Percentiles rank a stretch among this genome's conserved stretches.
phyloP scores from a whole-genome alignment of 1,140 invertebrate genomes.

The Gonatopus flavifemur region DNA sequence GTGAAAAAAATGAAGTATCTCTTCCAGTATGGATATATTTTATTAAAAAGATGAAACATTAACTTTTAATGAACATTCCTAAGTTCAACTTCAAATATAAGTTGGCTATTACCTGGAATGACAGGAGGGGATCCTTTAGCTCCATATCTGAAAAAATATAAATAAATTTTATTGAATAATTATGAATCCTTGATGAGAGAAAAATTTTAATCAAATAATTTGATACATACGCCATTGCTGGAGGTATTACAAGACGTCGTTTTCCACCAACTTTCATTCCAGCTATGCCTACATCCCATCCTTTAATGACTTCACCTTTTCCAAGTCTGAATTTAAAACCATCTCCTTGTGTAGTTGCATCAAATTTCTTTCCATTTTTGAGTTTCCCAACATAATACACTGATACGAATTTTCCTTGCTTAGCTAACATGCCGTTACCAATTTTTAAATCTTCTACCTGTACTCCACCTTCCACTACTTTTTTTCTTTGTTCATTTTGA shows the following conservation, averaged over 20 bases:
- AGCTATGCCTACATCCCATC: constrained; percentile 84
- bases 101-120: constrained; percentile 81
- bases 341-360: constrained; percentile 69
- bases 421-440: constrained; percentile 76
- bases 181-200: neutral
- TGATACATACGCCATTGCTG: constrained; percentile 79
- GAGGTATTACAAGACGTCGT: constrained; percentile 79
- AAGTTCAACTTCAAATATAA: constrained; percentile 87
- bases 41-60: neutral
- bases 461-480: constrained; percentile 72
- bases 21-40: no score
- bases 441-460: constrained; percentile 75
- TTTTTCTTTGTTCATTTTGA: constrained; percentile 58
- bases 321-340: constrained; percentile 87
- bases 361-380: constrained; percentile 82
- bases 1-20: constrained; percentile 5
- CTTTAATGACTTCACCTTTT: constrained; percentile 84
- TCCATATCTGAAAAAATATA: constrained; percentile 71
- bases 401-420: constrained; percentile 72
- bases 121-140: constrained; percentile 75
- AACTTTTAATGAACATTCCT: constrained; percentile 72
- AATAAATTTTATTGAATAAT: constrained; percentile 1
- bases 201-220: constrained; percentile 16
- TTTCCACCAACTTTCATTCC: constrained; percentile 95
- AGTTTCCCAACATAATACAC: constrained; percentile 80